Conservation (phyloP, 2,888 invertebrate species). For the Caenorhabditis becei region DNA sequence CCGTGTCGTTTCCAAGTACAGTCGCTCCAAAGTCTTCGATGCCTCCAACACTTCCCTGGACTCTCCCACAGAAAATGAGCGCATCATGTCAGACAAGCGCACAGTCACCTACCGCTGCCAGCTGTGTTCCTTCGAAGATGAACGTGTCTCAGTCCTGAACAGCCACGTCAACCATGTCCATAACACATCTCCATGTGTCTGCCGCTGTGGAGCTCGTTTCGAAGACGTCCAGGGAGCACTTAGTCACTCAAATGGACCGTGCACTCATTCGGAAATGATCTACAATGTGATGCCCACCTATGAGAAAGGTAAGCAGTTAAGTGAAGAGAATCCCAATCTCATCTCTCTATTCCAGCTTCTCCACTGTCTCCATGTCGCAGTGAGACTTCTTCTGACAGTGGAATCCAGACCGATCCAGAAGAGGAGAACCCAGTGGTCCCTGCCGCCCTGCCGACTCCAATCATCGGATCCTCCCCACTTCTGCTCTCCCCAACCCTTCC, state of each 20-base stretch:
- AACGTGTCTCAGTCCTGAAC: constrained; percentile 69
- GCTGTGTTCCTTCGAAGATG: constrained; percentile 69
- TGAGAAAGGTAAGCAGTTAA: constrained; percentile 50
- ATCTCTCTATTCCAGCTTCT: constrained; percentile 31
- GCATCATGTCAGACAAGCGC: constrained; percentile 22
- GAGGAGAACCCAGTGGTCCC: constrained; percentile 27
- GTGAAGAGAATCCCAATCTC: not conserved
- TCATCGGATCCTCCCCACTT: constrained; percentile 25
- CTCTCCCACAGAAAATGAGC: constrained; percentile 32
- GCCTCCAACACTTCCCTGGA: constrained; percentile 23
- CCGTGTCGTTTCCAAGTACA: constrained; percentile 82
- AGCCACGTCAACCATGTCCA: constrained; percentile 72
- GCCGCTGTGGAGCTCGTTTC: constrained; percentile 71
- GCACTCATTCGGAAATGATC: constrained; percentile 58
- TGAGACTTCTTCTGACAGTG: constrained; percentile 55
- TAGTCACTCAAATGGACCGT: constrained; percentile 62
- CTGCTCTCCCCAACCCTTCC: constrained; percentile 39
- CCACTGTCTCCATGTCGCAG: constrained; percentile 56
- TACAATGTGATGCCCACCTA: constrained; percentile 69
- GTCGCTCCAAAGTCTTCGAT: constrained; percentile 80
- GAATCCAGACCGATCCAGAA: constrained; percentile 57
- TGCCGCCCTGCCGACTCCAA: constrained; percentile 21
- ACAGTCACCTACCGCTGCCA: constrained; percentile 64
- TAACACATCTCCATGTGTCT: constrained; percentile 74
- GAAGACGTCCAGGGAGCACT: constrained; percentile 71